Evolutionary conservation across 2,888 invertebrate genomes (phyloP).

Genomic region (Caenorhabditis zanzibari): DNA sequence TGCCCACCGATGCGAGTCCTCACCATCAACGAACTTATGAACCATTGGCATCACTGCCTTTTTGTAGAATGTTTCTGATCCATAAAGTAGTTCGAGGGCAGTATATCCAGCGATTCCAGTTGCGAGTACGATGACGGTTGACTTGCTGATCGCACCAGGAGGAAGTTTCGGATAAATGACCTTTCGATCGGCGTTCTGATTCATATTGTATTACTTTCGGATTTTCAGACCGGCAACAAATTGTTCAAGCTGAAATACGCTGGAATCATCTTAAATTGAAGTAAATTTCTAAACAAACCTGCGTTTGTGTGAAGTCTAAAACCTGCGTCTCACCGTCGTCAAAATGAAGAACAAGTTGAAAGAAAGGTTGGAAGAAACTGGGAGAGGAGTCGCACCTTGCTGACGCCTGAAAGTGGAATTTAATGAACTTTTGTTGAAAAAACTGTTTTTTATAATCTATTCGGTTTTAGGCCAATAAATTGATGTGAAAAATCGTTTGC

Average conservation of each 20-base stretch:
- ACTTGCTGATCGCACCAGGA: slow-evolving; percentile 72
- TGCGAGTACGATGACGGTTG: slow-evolving; percentile 65
- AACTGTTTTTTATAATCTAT: slow-evolving; percentile 5
- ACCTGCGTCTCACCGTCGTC: slow-evolving; percentile 64
- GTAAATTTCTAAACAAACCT: slow-evolving; percentile 48
- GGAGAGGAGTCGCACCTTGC: slow-evolving; percentile 50
- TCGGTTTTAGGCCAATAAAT: slow-evolving; percentile 36
- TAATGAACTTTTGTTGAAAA: too few species aligned
- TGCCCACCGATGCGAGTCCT: slow-evolving; percentile 78
- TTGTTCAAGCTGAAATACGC: slow-evolving; percentile 47
- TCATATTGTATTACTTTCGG: slow-evolving; percentile 39
- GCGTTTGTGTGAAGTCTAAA: slow-evolving; percentile 65
- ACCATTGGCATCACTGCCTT: slow-evolving; percentile 80
- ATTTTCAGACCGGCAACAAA: slow-evolving; percentile 36
- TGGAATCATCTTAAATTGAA: neutral
- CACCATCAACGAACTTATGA: slow-evolving; percentile 78
- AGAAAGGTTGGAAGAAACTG: slow-evolving; percentile 55
- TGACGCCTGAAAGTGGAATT: slow-evolving; percentile 49
- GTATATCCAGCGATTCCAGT: slow-evolving; percentile 69
- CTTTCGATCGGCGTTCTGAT: slow-evolving; percentile 39
- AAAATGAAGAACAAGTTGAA: slow-evolving; percentile 65
- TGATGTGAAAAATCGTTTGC: slow-evolving; percentile 17
- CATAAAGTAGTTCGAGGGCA: slow-evolving; percentile 72
- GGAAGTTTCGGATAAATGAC: slow-evolving; percentile 73
- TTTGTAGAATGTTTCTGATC: slow-evolving; percentile 79